A percentile compares a stretch with the other conserved stretches of the same genome.
phyloP scores from a whole-genome alignment of 1,140 invertebrate genomes.

The Maconellicoccus hirsutus region DNA sequence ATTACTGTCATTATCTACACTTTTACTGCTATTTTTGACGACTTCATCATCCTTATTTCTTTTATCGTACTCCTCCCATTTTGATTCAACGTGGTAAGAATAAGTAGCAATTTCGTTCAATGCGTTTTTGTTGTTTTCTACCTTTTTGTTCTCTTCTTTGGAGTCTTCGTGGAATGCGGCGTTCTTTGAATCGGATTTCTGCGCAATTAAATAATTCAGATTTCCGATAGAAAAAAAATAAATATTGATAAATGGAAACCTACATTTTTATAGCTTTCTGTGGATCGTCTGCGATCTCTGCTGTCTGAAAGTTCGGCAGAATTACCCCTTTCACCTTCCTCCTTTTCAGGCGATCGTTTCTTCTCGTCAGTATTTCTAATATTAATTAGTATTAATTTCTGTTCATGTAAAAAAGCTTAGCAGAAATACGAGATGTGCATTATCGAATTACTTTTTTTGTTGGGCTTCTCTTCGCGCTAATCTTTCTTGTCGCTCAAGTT shows the following conservation, averaged over 20 bases:
- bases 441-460: slow-evolving; percentile 8
- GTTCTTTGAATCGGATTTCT: background rate
- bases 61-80: slow-evolving; percentile 4
- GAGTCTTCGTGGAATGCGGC: background rate
- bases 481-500: background rate
- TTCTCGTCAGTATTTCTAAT: background rate
- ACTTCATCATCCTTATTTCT: background rate
- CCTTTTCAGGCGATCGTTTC: background rate
- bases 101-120: background rate
- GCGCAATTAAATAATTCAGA: background rate
- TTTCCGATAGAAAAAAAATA: too few relatives aligned
- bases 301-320: background rate
- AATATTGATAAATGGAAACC: too few relatives aligned
- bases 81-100: slow-evolving; percentile 10
- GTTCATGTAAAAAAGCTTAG: background rate
- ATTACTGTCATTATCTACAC: background rate
- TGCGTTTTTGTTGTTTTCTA: background rate
- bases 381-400: background rate
- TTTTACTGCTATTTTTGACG: background rate
- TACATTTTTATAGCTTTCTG: background rate
- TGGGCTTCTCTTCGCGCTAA: background rate
- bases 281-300: background rate
- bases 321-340: slow-evolving; percentile 6
- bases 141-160: background rate
- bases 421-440: background rate